Evolutionary conservation across 2,797 vertebrate genomes (phyloP), one percentile per base, ranked within the genome.

Genomic region (Sylvia borin): DNA sequence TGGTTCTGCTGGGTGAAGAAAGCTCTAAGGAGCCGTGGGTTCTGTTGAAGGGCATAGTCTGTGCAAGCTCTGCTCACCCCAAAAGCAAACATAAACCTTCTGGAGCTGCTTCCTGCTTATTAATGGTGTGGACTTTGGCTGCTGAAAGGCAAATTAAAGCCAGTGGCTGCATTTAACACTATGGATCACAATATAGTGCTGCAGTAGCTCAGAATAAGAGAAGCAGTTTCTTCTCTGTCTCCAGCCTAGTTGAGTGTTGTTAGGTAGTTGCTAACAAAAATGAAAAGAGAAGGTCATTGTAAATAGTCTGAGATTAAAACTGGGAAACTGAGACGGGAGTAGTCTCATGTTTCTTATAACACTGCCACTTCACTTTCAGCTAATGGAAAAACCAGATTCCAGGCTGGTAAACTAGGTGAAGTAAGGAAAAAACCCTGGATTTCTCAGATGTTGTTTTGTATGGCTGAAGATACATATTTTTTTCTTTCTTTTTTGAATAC

Each of bases 61-160:
- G 3, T 72, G 50, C 26, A 62, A 78, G n/a, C 70, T 90, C 38
- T 68, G 34, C 92, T 93, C 70, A 16, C 92, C 62, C 62, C 18
- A 34, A 94, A 86, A 91, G 48, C 90, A 94, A 96, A 95, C 85
- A 92, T 32, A 58, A 85, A 40, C 83, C 82, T 79, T 72, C 86
- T 87, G 88, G 76, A 79, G 36, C 67, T 86, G 66, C 73, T 95
- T 92, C 68, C 89, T 92, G 72, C 54, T 62, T 73, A 18, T 74
- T 73, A 50, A 43, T 32, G 18, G 7, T 60, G 72, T 67, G 87
- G 88, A 89, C 88, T 96, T 94, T 91, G 92, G 43, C 78, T 91
- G 81, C 47, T 83, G 74, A 76, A 53, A 53, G 70, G 29, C 55
- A 62, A 17, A 40, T 65, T 62, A 54, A 74, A 72, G 66, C 61